Evolutionary conservation across 2,797 vertebrate genomes (phyloP), one percentile per base, ranked within the genome.

Genomic region (Hybognathus amarus): DNA sequence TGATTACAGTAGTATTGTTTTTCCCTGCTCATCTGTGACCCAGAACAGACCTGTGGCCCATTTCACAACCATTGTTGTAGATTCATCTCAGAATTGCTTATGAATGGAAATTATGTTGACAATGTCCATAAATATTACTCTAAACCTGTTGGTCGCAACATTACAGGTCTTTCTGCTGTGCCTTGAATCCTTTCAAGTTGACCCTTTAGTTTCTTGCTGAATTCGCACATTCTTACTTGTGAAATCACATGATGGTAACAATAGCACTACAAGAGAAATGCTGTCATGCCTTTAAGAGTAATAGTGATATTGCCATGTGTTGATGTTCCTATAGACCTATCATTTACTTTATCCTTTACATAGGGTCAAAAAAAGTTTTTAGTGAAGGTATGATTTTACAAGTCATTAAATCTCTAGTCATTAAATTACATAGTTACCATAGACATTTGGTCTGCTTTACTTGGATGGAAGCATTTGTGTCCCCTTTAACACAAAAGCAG

Each of bases 321-420:
- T 50, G 24, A 20, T 69, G 11, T 67, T 50, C 20, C n/a, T n/a
- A 11, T 13, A 30, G 24, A 10, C 6, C 3, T 11, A 45, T 18
- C 2, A 2, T 77, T 27, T 40, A 18, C 3, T 59, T 38, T 61
- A 15, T 77, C 15, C 45, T 47, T 56, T 24, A 63, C 22, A 54
- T 20, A 5, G 17, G 56, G 17, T 77, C 9, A 45, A 42, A 61
- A 12, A 1, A 1, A 6, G 17, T 40, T 54, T 75, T 75, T 22
- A 18, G 20, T 59, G 22, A 20, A 59, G 54, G 12, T 36, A 71
- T 0, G 18, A 15, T 70, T 56, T 80, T 59, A 6, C 12, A 50
- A 86, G 88, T 85, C 87, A 90, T 92, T 89, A 85, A 79, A 63
- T 30, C 6, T 88, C 13, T 24, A 59, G 22, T 76, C 92, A 91